These are phyloP conservation scores for Melanotaenia boesemani DNA, from an alignment of 2,797 vertebrate species.

Conservation along the genomic window DNA sequence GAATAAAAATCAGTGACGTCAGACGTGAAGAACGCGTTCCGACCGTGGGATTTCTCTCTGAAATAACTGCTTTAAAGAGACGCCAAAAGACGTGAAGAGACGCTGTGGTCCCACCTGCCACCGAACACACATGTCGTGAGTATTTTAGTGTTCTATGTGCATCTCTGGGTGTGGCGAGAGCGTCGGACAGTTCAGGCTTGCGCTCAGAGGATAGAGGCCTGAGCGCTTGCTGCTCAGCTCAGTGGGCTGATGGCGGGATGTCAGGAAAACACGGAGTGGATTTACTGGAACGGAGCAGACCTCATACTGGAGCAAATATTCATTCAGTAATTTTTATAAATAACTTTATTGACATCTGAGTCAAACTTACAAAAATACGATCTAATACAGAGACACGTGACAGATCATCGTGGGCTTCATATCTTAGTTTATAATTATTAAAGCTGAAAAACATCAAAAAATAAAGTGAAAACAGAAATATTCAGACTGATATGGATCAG, in stretches of 20 bases:
- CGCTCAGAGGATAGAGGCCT: conserved; percentile 37
- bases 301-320: too few species aligned
- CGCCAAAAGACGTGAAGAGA: not conserved
- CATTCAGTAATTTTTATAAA: too few species aligned
- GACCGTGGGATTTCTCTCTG: not conserved
- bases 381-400: too few species aligned
- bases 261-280: conserved; percentile 38
- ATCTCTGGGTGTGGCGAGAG: not conserved
- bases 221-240: conserved; percentile 40
- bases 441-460: too few species aligned
- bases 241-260: conserved; percentile 79
- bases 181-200: conserved; percentile 33
- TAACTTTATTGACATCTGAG: too few species aligned
- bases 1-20: conserved; percentile 44
- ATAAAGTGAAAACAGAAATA: too few species aligned
- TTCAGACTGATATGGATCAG: too few species aligned
- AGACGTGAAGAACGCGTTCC: not conserved
- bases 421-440: too few species aligned
- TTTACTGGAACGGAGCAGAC: not conserved
- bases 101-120: conserved; percentile 9
- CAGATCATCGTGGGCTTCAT: too few species aligned
- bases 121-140: conserved; percentile 30
- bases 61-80: conserved; percentile 3
- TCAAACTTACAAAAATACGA: too few species aligned
- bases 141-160: not conserved